A percentile compares a stretch with the other conserved stretches of the same genome.
Conservation (phyloP, 2,113 vertebrate species). For the Grammomys dolichurus region DNA sequence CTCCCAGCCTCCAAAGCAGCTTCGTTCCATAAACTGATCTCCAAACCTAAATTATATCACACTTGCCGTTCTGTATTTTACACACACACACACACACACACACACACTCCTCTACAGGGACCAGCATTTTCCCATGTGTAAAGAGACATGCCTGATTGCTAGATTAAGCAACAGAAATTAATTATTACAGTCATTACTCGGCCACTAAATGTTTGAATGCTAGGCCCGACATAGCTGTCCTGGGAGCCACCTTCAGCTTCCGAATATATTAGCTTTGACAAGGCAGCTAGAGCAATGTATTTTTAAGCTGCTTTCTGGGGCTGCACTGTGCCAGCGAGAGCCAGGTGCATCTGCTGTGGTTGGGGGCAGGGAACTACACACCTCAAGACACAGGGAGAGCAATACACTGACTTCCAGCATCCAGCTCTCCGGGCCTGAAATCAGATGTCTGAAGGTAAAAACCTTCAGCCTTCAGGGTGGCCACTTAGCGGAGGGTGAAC, state of each 20-base stretch:
- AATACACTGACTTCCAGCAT: slow-evolving; percentile 65
- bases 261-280: slow-evolving; percentile 80
- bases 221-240: slow-evolving; percentile 69
- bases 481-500: not conserved
- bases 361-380: not conserved
- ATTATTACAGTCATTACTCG: slow-evolving; percentile 83
- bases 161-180: slow-evolving; percentile 84
- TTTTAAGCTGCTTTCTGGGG: slow-evolving; percentile 80
- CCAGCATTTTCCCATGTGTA: slow-evolving; percentile 77
- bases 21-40: slow-evolving; percentile 25
- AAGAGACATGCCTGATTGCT: slow-evolving; percentile 82
- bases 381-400: slow-evolving; percentile 51
- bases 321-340: slow-evolving; percentile 72
- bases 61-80: slow-evolving; percentile 16
- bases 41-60: slow-evolving; percentile 40
- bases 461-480: not conserved
- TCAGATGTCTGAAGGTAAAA: slow-evolving; percentile 38
- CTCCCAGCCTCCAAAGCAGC: not conserved
- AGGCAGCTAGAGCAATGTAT: slow-evolving; percentile 76
- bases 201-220: slow-evolving; percentile 78
- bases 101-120: slow-evolving; percentile 38
- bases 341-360: slow-evolving; percentile 77
- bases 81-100: not conserved
- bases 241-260: slow-evolving; percentile 73
- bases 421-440: slow-evolving; percentile 64